These are phyloP conservation scores for Anagrus nilaparvatae DNA, from an alignment of 1,140 invertebrate genomes.

Conservation along the genomic window DNA sequence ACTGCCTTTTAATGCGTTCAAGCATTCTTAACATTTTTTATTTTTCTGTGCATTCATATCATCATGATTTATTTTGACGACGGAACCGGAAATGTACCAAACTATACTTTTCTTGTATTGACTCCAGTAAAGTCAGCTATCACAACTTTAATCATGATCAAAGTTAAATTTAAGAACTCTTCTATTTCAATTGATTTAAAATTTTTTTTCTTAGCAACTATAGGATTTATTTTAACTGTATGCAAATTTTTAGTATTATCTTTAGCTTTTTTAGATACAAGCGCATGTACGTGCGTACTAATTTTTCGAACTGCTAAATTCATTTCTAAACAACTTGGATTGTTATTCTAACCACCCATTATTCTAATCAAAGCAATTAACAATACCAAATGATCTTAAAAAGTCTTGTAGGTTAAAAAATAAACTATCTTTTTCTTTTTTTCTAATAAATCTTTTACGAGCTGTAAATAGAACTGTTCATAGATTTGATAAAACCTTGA, in stretches of 20 bases:
- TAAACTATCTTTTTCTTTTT: constrained; percentile 10
- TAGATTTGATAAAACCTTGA: constrained; percentile 22
- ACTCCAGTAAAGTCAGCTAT: not conserved
- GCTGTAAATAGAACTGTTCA: constrained; percentile 15
- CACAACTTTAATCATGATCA: not conserved
- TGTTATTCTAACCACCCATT: no score
- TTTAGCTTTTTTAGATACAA: constrained; percentile 7
- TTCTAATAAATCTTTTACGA: constrained; percentile 20
- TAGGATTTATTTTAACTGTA: not conserved
- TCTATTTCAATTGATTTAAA: not conserved
- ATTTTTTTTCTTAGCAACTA: not conserved
- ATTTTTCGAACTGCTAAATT: constrained; percentile 24
- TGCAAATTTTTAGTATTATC: not conserved
- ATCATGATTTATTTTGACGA: not conserved
- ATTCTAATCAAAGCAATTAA: constrained; percentile 35
- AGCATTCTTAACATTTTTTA: no score
- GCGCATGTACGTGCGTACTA: constrained; percentile 8
- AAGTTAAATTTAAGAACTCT: not conserved
- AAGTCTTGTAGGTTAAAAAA: constrained; percentile 23
- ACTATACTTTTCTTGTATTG: constrained; percentile 2
- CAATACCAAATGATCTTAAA: constrained; percentile 35
- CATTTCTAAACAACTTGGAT: constrained; percentile 29
- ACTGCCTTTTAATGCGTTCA: no score
- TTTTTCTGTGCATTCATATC: no score
- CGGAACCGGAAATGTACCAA: not conserved